Conservation (phyloP, 1,140 invertebrate species). For the Archivesica marissinica region DNA sequence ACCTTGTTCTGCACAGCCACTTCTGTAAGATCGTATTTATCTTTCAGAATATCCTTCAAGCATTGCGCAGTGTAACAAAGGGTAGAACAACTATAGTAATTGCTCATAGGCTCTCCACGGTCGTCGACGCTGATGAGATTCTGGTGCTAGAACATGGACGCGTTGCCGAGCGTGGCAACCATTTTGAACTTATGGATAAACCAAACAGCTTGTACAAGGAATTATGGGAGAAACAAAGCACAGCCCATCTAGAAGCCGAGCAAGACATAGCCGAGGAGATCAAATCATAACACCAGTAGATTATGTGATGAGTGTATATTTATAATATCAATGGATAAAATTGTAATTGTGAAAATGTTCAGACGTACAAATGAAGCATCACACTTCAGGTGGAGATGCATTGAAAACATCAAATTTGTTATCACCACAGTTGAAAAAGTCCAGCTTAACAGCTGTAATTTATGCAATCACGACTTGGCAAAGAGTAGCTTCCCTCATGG, state of each 20-base stretch:
- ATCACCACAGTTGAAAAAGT: no score
- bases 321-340: no score
- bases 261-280: conserved; percentile 38
- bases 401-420: no score
- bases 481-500: no score
- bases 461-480: no score
- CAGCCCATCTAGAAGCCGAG: conserved; percentile 9
- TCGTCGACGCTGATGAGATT: conserved; percentile 98
- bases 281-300: conserved; percentile 9
- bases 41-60: conserved; percentile 95
- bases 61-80: conserved; percentile 92
- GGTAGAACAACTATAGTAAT: conserved; percentile 98
- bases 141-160: conserved; percentile 94
- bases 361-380: no score
- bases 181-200: conserved; percentile 89
- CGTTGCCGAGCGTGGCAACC: conserved; percentile 93
- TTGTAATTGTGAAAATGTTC: no score
- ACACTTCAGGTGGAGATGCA: no score
- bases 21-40: conserved; percentile 68
- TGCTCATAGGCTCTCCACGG: conserved; percentile 97
- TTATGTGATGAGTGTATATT: no score
- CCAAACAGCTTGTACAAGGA: conserved; percentile 91
- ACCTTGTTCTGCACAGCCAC: no score
- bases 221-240: conserved; percentile 94
- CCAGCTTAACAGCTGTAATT: no score